Base-by-base conservation (phyloP, 2,888 invertebrate species). In the Drosophila bunnanda region DNA sequence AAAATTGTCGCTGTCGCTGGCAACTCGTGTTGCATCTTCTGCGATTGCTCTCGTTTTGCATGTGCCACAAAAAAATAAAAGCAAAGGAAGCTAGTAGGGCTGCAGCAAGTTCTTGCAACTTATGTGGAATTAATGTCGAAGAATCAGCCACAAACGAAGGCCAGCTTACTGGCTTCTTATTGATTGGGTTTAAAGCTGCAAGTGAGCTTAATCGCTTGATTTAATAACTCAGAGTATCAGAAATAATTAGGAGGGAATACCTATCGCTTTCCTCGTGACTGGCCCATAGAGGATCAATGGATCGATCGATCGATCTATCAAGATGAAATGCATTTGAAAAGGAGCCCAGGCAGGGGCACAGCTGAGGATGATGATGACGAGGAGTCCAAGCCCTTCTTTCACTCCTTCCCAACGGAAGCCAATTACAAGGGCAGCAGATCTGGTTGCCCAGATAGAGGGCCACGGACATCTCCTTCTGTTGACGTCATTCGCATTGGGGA, bases 381-480 rank as follows among this genome's bases (percentile, higher is more conserved):
- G 12, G 22, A 28, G n/a, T 9, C 48, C 48, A 12, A 17, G 20
- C 48, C 13, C 30, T 17, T 10, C 15, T 12, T 4, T 17, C n/a
- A n/a, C 10, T n/a, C 12, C 46, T 28, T 12, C 30, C 65, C 7
- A 53, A 64, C 53, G 32, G 62, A 52, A 52, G 66, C 44, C 38
- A 60, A 60, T 60, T 66, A 65, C 62, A 36, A 65, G 43, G 65
- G 53, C 44, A 20, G n/a, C 5, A 44, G 61, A 61, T 61, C 55
- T n/a, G 25, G 13, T 52, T 36, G 20, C 13, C 10, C 20, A 36
- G 65, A 66, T 64, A 66, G 25, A 20, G 36, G 36, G 10, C 36
- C 44, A 20, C 36, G 62, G 62, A 46, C 56, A 56, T 56, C 44
- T 62, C 48, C 30, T 43, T 17, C 34, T 17, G 44, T 61, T 65